Evolutionary conservation across 2,888 invertebrate species (phyloP), one percentile per base, ranked within the genome.

Genomic region (Apotomis turbidana): DNA sequence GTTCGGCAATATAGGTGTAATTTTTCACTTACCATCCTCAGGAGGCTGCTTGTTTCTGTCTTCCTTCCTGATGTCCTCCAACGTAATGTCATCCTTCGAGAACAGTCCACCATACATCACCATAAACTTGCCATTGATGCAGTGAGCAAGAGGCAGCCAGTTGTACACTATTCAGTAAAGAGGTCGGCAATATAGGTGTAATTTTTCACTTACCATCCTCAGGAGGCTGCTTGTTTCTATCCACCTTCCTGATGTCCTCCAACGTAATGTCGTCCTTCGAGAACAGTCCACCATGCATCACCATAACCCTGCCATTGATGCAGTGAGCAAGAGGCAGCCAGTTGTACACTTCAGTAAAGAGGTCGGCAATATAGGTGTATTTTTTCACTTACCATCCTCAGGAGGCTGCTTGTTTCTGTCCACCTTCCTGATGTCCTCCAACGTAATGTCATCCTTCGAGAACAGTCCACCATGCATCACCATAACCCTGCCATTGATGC

Each of bases 71-170:
- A 99, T 98, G 81, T 99, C 98, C 74, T 98, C 97, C 69, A 99
- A 93, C n/a, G 97, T 98, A 68, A 99, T 97, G 83, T 96, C 96
- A 85, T 99, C 98, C 78, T 95, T 96, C 12, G 97, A 96, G 93
- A 99, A 99, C 69, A 99, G 93, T 4, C 99, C 99, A 6, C 99
- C 99, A 87, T 99, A 99, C 98, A 99, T 99, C 12, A 99, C 97
- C 94, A 98, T 81, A 3, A 95, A 94, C 60, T 93, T 75, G 73
- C 95, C 94, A 89, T 99, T 99, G 85, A 99, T 96, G 89, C 98
- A 97, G 88, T 99, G 99, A 58, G 98, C 97, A 69, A 99, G 93
- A 0, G 99, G 99, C 77, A 99, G 52, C 63, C 59, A 60, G 13
- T 44, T 44, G 15, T 15, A 15, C 15, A 15, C 15, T 15, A 1